Evolutionary conservation across 2,888 invertebrate species (phyloP).

Genomic region (Parnassius mnemosyne): DNA sequence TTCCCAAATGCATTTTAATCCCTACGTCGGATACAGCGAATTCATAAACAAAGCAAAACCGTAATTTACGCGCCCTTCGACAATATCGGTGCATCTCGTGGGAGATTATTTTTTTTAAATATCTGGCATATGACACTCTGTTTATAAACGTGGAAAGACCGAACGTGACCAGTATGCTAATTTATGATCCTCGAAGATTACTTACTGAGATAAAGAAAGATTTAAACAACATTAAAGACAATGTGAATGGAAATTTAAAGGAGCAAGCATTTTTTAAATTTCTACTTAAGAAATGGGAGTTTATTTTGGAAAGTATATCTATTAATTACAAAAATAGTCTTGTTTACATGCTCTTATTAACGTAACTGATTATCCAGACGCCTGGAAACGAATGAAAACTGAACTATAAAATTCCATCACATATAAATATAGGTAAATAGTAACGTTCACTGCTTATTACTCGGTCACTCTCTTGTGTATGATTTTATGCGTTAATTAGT

Average conservation of each 20-base stretch:
- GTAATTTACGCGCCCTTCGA: slow-evolving; percentile 37
- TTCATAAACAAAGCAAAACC: slow-evolving; percentile 45
- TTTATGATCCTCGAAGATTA: slow-evolving; percentile 1
- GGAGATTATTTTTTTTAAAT: slow-evolving; percentile 44
- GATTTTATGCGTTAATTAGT: too few species aligned
- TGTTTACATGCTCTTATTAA: too few species aligned
- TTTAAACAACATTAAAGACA: neutral
- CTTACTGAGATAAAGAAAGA: neutral
- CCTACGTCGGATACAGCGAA: slow-evolving; percentile 46
- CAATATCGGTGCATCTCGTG: slow-evolving; percentile 50
- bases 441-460: too few species aligned
- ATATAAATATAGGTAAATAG: too few species aligned
- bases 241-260: neutral
- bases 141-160: slow-evolving; percentile 7
- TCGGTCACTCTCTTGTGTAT: too few species aligned
- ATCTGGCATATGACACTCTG: slow-evolving; percentile 31
- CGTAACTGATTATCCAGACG: too few species aligned
- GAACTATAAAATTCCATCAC: too few species aligned
- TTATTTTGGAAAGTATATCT: too few species aligned
- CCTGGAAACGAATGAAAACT: too few species aligned
- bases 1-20: slow-evolving; percentile 58
- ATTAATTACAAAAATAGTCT: too few species aligned
- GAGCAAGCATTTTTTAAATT: too few species aligned
- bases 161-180: slow-evolving; percentile 24
- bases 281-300: too few species aligned